phyloP scores from a whole-genome alignment of 2,113 vertebrate genomes.

The Plecturocebus donacophilus region DNA sequence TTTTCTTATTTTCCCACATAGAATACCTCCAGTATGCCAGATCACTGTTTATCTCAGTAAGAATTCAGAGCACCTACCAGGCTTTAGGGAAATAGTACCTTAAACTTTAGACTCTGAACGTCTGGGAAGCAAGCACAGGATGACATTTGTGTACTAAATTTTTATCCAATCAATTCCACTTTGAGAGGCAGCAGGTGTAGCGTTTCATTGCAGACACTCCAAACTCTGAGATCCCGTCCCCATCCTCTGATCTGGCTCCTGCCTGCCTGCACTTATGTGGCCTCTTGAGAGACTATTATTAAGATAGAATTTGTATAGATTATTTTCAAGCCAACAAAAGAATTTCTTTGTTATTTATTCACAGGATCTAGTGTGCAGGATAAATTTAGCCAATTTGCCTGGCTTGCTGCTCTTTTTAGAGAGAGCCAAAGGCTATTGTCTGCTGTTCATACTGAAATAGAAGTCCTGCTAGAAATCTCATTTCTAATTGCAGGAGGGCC shows the following conservation, averaged over 20 bases:
- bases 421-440: constrained; percentile 69
- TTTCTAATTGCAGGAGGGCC: constrained; percentile 60
- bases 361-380: constrained; percentile 41
- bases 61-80: constrained; percentile 71
- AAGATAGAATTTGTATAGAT: constrained; percentile 81
- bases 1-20: background rate
- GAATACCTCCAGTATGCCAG: background rate
- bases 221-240: constrained; percentile 37
- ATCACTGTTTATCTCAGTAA: constrained; percentile 28
- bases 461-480: constrained; percentile 4
- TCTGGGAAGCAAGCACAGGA: constrained; percentile 67
- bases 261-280: constrained; percentile 58
- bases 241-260: constrained; percentile 29
- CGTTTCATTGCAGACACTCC: constrained; percentile 68
- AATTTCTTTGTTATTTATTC: constrained; percentile 79
- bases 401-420: constrained; percentile 35
- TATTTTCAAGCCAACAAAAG: constrained; percentile 67
- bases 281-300: constrained; percentile 68
- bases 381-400: constrained; percentile 74
- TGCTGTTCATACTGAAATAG: background rate
- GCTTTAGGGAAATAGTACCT: constrained; percentile 62
- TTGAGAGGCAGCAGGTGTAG: constrained; percentile 74
- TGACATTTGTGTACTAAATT: constrained; percentile 69
- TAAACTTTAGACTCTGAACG: constrained; percentile 71
- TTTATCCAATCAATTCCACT: constrained; percentile 76